phyloP scores from a whole-genome alignment of 2,797 vertebrate species.

The Sylvia borin region DNA sequence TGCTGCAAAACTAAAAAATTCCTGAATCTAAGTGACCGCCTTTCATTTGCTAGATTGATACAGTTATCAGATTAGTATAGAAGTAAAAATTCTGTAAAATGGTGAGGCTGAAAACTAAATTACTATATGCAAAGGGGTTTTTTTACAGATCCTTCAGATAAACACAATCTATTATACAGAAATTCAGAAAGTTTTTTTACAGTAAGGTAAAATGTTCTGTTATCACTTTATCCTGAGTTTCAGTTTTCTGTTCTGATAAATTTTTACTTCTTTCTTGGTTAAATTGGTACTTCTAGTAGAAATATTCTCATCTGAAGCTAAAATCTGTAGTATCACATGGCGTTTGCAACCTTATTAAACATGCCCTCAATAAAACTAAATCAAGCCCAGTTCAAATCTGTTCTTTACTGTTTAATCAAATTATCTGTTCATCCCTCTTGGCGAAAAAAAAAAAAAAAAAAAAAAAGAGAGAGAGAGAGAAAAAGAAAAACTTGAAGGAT shows the following conservation, averaged over 20 bases:
- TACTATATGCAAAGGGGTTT: neutral
- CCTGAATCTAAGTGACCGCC: neutral
- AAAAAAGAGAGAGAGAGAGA: too few relatives aligned
- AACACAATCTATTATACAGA: neutral
- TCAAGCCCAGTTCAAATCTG: neutral
- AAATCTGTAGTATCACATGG: neutral
- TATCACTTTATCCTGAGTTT: neutral
- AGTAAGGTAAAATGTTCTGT: neutral
- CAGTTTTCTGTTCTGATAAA: neutral
- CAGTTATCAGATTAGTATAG: neutral
- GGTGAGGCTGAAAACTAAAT: neutral
- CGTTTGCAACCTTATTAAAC: neutral
- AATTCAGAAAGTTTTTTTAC: neutral
- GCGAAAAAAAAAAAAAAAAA: rapidly evolving
- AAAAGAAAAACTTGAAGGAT: neutral
- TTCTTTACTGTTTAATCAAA: neutral
- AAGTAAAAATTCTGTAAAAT: neutral
- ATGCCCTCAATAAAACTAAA: neutral
- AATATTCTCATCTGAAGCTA: neutral
- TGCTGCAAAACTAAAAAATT: neutral
- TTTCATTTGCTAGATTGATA: neutral
- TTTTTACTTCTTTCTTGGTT: neutral
- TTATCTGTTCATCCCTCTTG: neutral
- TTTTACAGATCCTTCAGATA: neutral
- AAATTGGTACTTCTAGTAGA: neutral